Base-by-base conservation (phyloP, 2,888 invertebrate species). In the Folsomia candida region DNA sequence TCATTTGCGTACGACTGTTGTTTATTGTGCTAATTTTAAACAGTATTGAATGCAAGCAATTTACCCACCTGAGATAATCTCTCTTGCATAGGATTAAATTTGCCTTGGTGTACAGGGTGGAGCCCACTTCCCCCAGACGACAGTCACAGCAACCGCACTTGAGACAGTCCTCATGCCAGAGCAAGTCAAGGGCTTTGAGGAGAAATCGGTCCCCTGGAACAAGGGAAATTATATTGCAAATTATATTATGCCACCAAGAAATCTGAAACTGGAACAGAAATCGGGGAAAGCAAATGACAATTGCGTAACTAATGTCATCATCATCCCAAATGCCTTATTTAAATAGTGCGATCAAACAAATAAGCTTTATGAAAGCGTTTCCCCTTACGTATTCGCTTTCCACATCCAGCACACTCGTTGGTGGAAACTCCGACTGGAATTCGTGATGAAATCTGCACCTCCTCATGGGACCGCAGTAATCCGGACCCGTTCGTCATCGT, bases 111-210 rank as follows among this genome's bases (percentile, higher is more conserved):
- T 94, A 97, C 67, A 97, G 88, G 51, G 96, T 94, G 76, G 94
- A 93, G 25, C 97, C 97, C 63, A 97, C 96, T 84, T 97, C 97
- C 22, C 97, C 97, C 71, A 97, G 88, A 68, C 97, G 88, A 83
- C 97, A 97, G 85, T 97, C 95, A 84, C 97, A 97, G 86, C 97
- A 97, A 80, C 94, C 94, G 83, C 95, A 95, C 84, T 97, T 97
- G 74, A 97, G 88, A 84, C 97, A 97, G 85, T 97, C 97, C 84
- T 97, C 97, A 84, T 97, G 97, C 97, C 97, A 97, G 82, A 91
- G 90, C 85, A 93, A 89, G 84, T 97, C 96, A 81, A 97, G 84
- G 1, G 97, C 96, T 84, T 94, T 93, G 81, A 97, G 88, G 79
- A 96, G 87, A 83, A 89, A 95, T 81, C 94, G 85, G 81, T n/a